Conservation (phyloP, 2,888 invertebrate species). For the Carterocephalus palaemon region DNA sequence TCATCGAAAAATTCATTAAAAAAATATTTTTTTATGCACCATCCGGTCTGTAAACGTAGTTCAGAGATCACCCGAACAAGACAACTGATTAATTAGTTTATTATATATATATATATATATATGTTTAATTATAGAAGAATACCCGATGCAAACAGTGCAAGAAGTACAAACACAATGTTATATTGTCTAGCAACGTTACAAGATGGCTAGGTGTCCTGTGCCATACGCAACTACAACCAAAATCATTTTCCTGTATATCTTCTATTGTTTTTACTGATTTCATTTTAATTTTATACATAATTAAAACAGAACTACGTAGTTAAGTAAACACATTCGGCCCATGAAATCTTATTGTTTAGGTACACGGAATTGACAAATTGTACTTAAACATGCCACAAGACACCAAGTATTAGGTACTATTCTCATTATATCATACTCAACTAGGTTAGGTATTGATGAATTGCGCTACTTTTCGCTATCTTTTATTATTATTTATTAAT, state of each 20-base stretch:
- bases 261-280: too few relatives aligned
- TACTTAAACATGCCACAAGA: conserved; percentile 3
- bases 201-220: conserved; percentile 37
- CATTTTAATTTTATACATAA: too few relatives aligned
- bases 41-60: conserved; percentile 39
- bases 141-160: conserved; percentile 59
- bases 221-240: conserved; percentile 2
- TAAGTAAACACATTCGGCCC: too few relatives aligned
- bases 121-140: conserved; percentile 41
- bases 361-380: conserved; percentile 1
- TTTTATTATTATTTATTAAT: conserved; percentile 33
- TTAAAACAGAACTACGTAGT: too few relatives aligned
- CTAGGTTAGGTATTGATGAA: conserved; percentile 69
- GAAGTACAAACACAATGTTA: conserved; percentile 62
- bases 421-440: conserved; percentile 60
- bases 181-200: conserved; percentile 73
- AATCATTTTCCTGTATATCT: neutral
- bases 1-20: conserved; percentile 49
- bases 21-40: conserved; percentile 65
- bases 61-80: conserved; percentile 25
- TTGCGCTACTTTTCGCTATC: conserved; percentile 73
- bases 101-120: conserved; percentile 19
- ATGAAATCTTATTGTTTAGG: conserved; percentile 1
- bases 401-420: conserved; percentile 52
- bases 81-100: conserved; percentile 18